Base-by-base conservation (phyloP, 2,888 invertebrate species). In the Pseudococcus viburni region DNA sequence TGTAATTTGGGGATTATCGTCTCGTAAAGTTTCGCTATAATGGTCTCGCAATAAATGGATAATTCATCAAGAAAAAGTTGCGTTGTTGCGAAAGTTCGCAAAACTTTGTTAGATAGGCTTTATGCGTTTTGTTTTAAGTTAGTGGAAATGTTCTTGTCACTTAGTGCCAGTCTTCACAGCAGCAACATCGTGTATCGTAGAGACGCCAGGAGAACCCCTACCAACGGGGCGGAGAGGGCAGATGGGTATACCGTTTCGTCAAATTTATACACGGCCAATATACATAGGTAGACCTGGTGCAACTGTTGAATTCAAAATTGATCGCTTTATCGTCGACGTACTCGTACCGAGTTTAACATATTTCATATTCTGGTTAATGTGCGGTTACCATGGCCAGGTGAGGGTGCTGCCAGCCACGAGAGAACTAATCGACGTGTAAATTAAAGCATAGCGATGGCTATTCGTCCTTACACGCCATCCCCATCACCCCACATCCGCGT, bases 11-110 rank as follows among this genome's bases (percentile, higher is more conserved):
- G 46, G 42, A 80, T 80, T 80, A 80, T 80, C 42, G 80, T 80
- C 68, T 73, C 42, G 80, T 80, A 80, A 80, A 80, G 42, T 80
- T 80, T 80, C 39, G 80, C 80, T 42, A 42, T 42, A 80, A 80
- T 80, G 80, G 80, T 80, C 80, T 80, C 80, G 80, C 80, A 42
- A 80, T 80, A 80, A 80, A 80, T 80, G 80, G 80, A 42, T 80
- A 80, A 80, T 80, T 80, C 42, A 80, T 80, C 80, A 80, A 80
- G 80, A 80, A 80, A 42, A 80, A 80, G 80, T 80, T 80, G 68
- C 59, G 19, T 59, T 19, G 59, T 59, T 42, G 22, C 42, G 80
- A 80, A 73, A 80, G 80, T 80, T 80, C 5, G 80, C 19, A n/a
- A 80, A 80, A 80, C 42, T 80, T 80, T 80, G 80, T 80, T 80